phyloP scores from a whole-genome alignment of 2,888 invertebrate genomes.

The Pollenia angustigena region DNA sequence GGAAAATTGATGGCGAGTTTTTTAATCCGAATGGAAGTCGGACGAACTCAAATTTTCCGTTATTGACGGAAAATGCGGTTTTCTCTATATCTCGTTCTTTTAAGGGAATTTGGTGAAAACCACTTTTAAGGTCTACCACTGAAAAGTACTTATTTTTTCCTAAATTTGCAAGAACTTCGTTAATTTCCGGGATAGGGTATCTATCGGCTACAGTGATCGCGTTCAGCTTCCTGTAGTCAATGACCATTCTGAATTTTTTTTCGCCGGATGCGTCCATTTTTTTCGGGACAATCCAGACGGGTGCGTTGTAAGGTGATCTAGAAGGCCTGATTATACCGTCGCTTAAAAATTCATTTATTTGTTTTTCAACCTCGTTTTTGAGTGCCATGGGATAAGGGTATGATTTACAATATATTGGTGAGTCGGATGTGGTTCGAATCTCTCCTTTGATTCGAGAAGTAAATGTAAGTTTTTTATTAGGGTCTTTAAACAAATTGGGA shows the following conservation, averaged over 20 bases:
- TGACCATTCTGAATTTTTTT: conserved; percentile 19
- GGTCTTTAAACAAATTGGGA: conserved; percentile 24
- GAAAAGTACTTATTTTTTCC: conserved; percentile 29
- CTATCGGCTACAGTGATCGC: conserved; percentile 1
- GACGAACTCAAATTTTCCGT: too few relatives aligned
- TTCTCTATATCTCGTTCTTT: neutral
- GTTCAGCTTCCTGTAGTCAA: conserved; percentile 57
- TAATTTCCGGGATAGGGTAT: conserved; percentile 39
- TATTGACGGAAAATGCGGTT: too few relatives aligned
- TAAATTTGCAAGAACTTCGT: conserved; percentile 25
- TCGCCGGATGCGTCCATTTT: neutral
- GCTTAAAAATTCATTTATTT: conserved; percentile 8
- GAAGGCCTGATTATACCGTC: conserved; percentile 36
- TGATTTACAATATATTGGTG: conserved; percentile 23
- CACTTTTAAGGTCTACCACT: conserved; percentile 39
- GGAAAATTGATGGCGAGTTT: too few relatives aligned
- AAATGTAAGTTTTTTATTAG: conserved; percentile 33
- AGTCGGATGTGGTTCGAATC: conserved; percentile 4
- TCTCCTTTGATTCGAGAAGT: conserved; percentile 28
- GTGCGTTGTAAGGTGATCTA: conserved; percentile 20
- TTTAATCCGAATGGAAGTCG: neutral
- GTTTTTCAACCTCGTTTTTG: conserved; percentile 27
- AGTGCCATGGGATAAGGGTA: conserved; percentile 25
- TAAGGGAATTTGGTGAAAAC: neutral
- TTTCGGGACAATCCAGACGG: conserved; percentile 1